Conservation (phyloP, 2,113 vertebrate genomes). For the Cairina moschata region DNA sequence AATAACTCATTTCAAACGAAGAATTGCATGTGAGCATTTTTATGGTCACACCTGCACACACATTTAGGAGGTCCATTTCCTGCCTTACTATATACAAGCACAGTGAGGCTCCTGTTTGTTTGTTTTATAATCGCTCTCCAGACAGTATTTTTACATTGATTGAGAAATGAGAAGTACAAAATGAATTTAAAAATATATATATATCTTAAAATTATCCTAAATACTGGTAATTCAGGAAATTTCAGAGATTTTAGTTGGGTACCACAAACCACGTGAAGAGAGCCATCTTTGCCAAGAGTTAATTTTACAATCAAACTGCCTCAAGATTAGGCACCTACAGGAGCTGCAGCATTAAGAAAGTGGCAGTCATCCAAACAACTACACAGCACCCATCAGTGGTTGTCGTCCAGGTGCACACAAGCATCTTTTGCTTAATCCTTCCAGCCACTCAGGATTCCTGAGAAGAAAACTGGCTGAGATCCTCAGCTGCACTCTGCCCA, state of each 20-base stretch:
- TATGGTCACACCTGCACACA: slow-evolving; percentile 39
- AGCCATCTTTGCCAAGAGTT: slow-evolving; percentile 4
- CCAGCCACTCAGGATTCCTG: neutral
- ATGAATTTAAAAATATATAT: neutral
- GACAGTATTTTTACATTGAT: neutral
- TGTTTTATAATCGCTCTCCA: neutral
- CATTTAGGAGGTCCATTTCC: slow-evolving; percentile 22
- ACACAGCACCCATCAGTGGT: neutral
- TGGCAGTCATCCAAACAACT: neutral
- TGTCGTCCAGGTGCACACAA: neutral
- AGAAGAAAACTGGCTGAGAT: neutral
- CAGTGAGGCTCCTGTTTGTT: neutral
- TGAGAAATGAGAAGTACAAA: neutral
- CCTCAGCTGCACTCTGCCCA: fast-evolving
- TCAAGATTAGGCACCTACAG: neutral
- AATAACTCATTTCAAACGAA: neutral
- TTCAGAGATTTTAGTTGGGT: neutral
- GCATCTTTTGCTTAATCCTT: neutral
- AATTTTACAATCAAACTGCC: neutral
- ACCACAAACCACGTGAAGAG: neutral
- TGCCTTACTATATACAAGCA: slow-evolving; percentile 28
- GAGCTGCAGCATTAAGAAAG: neutral
- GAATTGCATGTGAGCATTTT: slow-evolving; percentile 18
- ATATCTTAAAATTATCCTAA: neutral
- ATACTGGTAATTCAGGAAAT: neutral